Evolutionary conservation across 2,797 vertebrate species (phyloP).

Genomic region (Cetoscarus ocellatus): DNA sequence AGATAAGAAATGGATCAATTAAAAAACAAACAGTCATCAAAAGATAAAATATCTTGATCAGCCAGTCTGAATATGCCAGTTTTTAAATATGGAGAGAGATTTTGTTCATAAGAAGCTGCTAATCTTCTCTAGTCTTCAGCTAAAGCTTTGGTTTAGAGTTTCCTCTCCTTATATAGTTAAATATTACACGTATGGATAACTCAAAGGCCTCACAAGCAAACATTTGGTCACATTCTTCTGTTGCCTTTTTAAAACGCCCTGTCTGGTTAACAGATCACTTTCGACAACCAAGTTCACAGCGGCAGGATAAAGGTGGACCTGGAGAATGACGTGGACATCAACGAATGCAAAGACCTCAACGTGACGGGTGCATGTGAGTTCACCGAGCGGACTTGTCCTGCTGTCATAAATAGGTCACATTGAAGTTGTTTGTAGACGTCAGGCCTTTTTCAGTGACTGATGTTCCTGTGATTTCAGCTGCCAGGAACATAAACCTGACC

Average conservation of each 20-base stretch:
- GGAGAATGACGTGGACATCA: slow-evolving; percentile 88
- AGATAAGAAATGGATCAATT: too few species aligned
- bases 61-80: too few species aligned
- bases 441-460: background rate
- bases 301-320: slow-evolving; percentile 93
- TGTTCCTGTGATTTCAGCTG: slow-evolving; percentile 74
- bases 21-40: too few species aligned
- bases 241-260: background rate
- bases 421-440: background rate
- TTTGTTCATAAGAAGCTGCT: too few species aligned
- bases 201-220: slow-evolving; percentile 4
- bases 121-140: too few species aligned
- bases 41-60: too few species aligned
- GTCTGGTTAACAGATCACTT: slow-evolving; percentile 86
- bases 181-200: background rate
- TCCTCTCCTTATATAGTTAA: too few species aligned
- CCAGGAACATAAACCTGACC: slow-evolving; percentile 89
- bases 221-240: background rate
- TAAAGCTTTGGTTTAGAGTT: too few species aligned
- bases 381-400: slow-evolving; percentile 16
- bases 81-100: too few species aligned
- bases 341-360: slow-evolving; percentile 85
- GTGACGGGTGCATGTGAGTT: slow-evolving; percentile 90
- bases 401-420: background rate
- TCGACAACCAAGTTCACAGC: slow-evolving; percentile 93